A percentile compares a stretch with the other conserved stretches of the same genome.
Conservation (phyloP, 2,113 vertebrate species). For the Coturnix japonica region DNA sequence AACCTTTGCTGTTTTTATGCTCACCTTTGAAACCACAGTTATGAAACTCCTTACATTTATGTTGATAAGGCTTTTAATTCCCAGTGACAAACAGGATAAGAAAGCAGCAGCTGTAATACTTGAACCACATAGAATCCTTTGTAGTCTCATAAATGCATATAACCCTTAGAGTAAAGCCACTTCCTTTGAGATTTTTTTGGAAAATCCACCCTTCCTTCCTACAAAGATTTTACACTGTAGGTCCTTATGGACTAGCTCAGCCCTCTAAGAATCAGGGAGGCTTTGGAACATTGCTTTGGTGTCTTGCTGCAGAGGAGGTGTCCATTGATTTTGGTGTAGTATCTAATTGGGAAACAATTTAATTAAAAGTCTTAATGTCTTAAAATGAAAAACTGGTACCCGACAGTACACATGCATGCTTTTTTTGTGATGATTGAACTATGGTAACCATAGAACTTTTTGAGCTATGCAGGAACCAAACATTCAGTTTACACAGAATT, state of each 20-base stretch:
- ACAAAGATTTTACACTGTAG: neutral
- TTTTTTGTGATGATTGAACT: neutral
- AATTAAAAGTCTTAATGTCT: constrained; percentile 9
- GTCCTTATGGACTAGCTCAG: constrained; percentile 6
- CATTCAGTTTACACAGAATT: neutral
- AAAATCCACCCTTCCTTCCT: neutral
- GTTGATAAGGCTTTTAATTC: constrained; percentile 1
- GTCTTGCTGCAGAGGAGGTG: neutral
- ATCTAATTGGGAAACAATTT: neutral
- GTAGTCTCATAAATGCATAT: neutral
- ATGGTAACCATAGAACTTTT: neutral
- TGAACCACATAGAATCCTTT: neutral
- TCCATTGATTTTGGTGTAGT: constrained; percentile 34
- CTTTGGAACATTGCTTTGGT: constrained; percentile 23
- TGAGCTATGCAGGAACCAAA: neutral
- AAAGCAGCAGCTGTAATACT: neutral
- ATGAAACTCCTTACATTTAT: neutral
- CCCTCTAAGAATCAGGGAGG: constrained; percentile 19
- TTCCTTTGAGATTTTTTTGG: neutral
- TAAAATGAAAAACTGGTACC: constrained; percentile 22
- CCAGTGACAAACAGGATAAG: constrained; percentile 4
- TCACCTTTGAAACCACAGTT: constrained; percentile 19
- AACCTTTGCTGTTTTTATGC: neutral
- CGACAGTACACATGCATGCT: neutral
- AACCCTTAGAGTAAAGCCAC: neutral